These are phyloP conservation scores for Melanchra persicariae DNA, from an alignment of 2,888 invertebrate species.

Conservation along the genomic window DNA sequence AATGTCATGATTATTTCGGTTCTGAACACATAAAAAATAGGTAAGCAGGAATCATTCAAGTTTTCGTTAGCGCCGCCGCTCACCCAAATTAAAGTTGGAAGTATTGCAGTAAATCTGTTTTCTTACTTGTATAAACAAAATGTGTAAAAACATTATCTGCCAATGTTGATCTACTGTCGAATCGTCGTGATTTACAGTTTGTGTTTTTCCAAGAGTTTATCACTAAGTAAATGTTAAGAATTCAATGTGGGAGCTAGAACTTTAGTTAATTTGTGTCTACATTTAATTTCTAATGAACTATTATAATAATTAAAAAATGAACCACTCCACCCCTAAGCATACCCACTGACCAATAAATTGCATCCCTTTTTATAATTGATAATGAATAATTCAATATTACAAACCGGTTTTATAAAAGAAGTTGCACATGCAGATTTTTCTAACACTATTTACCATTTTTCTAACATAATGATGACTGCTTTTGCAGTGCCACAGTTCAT, in stretches of 20 bases:
- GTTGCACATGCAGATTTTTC: no score
- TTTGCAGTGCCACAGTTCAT: no score
- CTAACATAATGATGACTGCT: no score
- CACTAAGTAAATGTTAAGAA: background rate
- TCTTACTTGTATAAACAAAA: background rate
- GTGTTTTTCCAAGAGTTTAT: background rate
- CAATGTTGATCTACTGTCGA: background rate
- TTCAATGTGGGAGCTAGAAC: background rate
- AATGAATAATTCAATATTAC: no score
- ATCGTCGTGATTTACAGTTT: background rate
- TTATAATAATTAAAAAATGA: background rate
- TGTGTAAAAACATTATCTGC: background rate
- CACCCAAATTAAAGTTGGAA: conserved; percentile 24
- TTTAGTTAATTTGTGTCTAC: background rate
- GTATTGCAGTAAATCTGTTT: conserved; percentile 11
- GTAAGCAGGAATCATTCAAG: conserved; percentile 48
- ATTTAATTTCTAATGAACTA: background rate
- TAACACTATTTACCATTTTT: no score
- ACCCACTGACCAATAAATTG: no score
- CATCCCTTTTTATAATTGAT: no score
- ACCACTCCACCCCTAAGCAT: no score
- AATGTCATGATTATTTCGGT: conserved; percentile 69
- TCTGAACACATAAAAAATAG: conserved; percentile 42
- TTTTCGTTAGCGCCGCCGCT: conserved; percentile 29
- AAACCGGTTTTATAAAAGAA: no score